Conservation (phyloP, 2,888 invertebrate species). For the Globia sparganii region DNA sequence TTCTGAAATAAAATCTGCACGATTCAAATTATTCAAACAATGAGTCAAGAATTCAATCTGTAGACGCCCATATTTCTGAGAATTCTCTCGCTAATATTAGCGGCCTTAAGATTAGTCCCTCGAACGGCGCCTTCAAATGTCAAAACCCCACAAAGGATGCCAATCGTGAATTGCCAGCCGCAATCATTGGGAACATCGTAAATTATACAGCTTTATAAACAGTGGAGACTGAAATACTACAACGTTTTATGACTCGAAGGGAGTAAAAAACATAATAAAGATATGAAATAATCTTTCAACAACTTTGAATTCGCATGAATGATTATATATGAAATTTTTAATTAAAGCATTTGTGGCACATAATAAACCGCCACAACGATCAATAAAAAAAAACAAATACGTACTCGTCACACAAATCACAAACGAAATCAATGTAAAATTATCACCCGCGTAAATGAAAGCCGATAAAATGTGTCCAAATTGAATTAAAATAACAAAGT, state of each 20-base stretch:
- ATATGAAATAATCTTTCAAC: constrained; percentile 30
- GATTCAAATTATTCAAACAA: constrained; percentile 27
- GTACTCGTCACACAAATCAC: constrained; percentile 22
- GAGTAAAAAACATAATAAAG: constrained; percentile 30
- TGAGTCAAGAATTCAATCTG: constrained; percentile 35
- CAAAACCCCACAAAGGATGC: constrained; percentile 77
- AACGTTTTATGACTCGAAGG: constrained; percentile 43
- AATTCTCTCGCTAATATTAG: constrained; percentile 68
- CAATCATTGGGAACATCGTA: constrained; percentile 74
- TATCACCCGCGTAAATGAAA: constrained; percentile 44
- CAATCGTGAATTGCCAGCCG: constrained; percentile 82
- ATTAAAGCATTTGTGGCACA: background rate
- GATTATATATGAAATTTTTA: constrained; percentile 10
- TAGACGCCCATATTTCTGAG: constrained; percentile 44
- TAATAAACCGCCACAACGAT: background rate
- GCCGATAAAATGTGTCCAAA: constrained; percentile 58
- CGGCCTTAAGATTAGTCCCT: constrained; percentile 73
- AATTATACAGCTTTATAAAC: constrained; percentile 70
- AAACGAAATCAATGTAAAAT: constrained; percentile 50
- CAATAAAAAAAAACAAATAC: background rate
- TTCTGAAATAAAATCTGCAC: constrained; percentile 12
- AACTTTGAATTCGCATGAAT: constrained; percentile 15
- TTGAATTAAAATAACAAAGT: constrained; percentile 64
- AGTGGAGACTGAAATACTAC: constrained; percentile 49
- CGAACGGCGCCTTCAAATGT: constrained; percentile 76